phyloP scores from a whole-genome alignment of 2,888 invertebrate species.

The Melanostoma mellinum region DNA sequence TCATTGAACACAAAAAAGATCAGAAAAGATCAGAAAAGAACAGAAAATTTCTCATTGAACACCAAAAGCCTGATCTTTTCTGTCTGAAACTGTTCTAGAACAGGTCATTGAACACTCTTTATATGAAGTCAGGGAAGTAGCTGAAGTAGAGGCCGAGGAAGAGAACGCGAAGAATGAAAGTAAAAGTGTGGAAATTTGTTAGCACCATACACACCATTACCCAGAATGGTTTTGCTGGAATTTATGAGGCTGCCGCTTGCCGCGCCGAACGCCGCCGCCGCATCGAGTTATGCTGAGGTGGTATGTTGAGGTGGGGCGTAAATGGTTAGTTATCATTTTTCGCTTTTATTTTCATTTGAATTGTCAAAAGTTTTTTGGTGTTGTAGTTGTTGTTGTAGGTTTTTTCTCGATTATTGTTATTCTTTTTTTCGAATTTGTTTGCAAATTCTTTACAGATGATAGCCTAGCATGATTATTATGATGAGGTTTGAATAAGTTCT shows the following conservation, averaged over 20 bases:
- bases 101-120: too few relatives aligned
- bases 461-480: conserved; percentile 35
- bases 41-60: too few relatives aligned
- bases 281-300: too few relatives aligned
- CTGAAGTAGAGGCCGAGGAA: conserved; percentile 9
- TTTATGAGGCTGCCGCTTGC: too few relatives aligned
- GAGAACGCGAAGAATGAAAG: conserved; percentile 59
- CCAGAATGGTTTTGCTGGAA: conserved; percentile 5
- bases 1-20: too few relatives aligned
- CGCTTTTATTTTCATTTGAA: conserved; percentile 65
- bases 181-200: conserved; percentile 68
- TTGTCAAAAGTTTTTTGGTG: conserved; percentile 46
- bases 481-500: conserved; percentile 63
- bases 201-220: conserved; percentile 16
- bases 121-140: background rate
- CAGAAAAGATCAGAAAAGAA: too few relatives aligned
- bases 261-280: too few relatives aligned
- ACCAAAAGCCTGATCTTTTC: too few relatives aligned
- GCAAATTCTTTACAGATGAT: conserved; percentile 43
- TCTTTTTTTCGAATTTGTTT: conserved; percentile 15
- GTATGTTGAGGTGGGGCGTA: conserved; percentile 25
- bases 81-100: too few relatives aligned
- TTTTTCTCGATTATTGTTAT: background rate
- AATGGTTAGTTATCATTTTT: conserved; percentile 61
- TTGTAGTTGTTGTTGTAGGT: background rate